phyloP scores from a whole-genome alignment of 2,113 vertebrate genomes.

The Dascyllus trimaculatus region DNA sequence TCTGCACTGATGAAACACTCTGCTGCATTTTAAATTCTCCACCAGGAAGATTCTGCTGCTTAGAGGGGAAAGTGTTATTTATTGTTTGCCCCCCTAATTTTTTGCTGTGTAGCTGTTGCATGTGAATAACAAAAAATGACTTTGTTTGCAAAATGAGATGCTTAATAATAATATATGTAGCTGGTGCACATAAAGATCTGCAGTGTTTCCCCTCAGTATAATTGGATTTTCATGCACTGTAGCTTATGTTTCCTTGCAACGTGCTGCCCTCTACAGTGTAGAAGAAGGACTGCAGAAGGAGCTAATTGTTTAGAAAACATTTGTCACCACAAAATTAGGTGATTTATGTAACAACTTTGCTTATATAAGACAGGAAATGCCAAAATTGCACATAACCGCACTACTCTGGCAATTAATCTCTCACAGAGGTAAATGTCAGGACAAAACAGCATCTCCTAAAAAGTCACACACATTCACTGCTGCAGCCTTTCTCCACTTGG shows the following conservation, averaged over 20 bases:
- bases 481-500: neutral
- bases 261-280: slow-evolving; percentile 73
- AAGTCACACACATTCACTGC: slow-evolving; percentile 1
- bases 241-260: slow-evolving; percentile 25
- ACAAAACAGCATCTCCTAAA: neutral
- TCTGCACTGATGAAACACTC: slow-evolving; percentile 34
- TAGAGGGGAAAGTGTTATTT: neutral
- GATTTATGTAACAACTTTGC: slow-evolving; percentile 48
- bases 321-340: neutral
- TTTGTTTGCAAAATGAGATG: neutral
- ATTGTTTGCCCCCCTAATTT: too few species aligned
- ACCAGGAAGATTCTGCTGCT: neutral
- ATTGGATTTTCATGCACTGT: neutral
- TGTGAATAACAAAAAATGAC: neutral
- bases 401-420: neutral
- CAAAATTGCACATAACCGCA: neutral
- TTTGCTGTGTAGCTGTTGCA: neutral
- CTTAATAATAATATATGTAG: neutral
- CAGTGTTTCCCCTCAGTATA: neutral
- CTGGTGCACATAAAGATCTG: neutral
- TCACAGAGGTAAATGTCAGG: neutral
- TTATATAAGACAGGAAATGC: slow-evolving; percentile 17
- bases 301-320: neutral
- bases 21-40: slow-evolving; percentile 45
- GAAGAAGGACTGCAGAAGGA: neutral